Base-by-base conservation (phyloP, 2,888 invertebrate genomes). In the Tipula lateralis region DNA sequence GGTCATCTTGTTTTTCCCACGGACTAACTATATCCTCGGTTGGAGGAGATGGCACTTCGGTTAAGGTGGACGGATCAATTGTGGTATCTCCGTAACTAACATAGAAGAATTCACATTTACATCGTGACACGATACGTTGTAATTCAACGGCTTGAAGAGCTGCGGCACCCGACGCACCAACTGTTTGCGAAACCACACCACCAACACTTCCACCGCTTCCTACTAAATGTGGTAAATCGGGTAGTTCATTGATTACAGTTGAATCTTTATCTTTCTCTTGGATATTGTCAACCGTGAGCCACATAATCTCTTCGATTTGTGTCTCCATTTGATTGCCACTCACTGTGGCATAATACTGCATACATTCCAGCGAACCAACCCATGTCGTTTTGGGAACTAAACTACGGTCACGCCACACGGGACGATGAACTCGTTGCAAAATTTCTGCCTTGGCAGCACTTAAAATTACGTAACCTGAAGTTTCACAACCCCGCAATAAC, bases 321-420 rank as follows among this genome's bases (percentile, higher is more conserved):
- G 93, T 93, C 87, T 94, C 94, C 86, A 93, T 92, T 88, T 94
- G 94, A 6, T 44, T 44, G 36, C 93, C 93, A 89, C 95, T 96
- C 83, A 99, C 98, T 7, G 99, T 99, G 12, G 99, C 99, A 91
- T 99, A 99, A 91, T 99, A 99, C 93, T 99, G 99, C 97, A 99
- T 98, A 90, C 99, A 98, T 88, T 97, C 96, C 12, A 99, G 91
- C 84, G 96, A 94, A 24, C 99, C 99, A 86, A 96, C 94, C 98
- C 99, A 99, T 0, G 99, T 97, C 0, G 96, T 95, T 91, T 99
- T 99, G 34, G 96, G 94, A n/a, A 97, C 95, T 1, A 97, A 91
- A 9, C 96, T 95, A 84, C 95, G 92, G 87, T 96, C 95, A 85
- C 94, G 93, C 97, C 97, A 97, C 0, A 96, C 95, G 0, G 99